Percentiles rank a stretch among this genome's conserved stretches.
phyloP scores from a whole-genome alignment of 1,140 invertebrate genomes.

The Sitophilus oryzae region DNA sequence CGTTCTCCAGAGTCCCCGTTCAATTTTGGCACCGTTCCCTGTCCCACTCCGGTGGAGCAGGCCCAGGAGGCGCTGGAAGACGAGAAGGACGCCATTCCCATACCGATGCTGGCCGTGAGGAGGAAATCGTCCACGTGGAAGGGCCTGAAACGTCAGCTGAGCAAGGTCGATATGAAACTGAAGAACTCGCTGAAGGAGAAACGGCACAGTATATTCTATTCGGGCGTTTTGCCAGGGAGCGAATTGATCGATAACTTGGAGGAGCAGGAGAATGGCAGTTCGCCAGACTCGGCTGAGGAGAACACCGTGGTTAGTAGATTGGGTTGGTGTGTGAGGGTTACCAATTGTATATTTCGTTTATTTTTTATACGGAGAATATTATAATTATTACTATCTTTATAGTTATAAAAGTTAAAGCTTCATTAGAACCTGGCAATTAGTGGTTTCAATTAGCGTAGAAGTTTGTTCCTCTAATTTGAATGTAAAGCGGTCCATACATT shows the following conservation, averaged over 20 bases:
- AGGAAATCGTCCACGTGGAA: constrained; percentile 62
- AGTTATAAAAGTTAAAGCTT: too few species aligned
- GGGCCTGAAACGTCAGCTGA: constrained; percentile 70
- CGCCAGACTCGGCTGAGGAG: constrained; percentile 37
- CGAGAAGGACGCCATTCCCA: constrained; percentile 29
- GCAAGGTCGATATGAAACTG: constrained; percentile 72
- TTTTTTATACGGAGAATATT: too few species aligned
- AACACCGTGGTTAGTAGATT: constrained; percentile 36
- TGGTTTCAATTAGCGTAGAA: too few species aligned
- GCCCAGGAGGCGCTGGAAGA: constrained; percentile 37
- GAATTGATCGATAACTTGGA: constrained; percentile 28
- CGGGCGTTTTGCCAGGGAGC: constrained; percentile 30
- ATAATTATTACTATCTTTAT: too few species aligned
- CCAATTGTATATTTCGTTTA: background rate
- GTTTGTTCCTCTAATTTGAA: too few species aligned
- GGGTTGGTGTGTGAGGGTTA: background rate
- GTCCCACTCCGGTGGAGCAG: constrained; percentile 43
- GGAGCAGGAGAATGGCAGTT: constrained; percentile 31
- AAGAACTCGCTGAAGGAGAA: constrained; percentile 51
- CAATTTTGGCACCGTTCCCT: constrained; percentile 36
- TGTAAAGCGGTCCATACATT: too few species aligned
- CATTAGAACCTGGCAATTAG: too few species aligned
- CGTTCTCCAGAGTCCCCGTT: constrained; percentile 41
- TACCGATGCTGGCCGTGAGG: constrained; percentile 31
- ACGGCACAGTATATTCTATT: constrained; percentile 42